Evolutionary conservation across 1,140 invertebrate species (phyloP).

Genomic region (Alviniconcha marisindica): DNA sequence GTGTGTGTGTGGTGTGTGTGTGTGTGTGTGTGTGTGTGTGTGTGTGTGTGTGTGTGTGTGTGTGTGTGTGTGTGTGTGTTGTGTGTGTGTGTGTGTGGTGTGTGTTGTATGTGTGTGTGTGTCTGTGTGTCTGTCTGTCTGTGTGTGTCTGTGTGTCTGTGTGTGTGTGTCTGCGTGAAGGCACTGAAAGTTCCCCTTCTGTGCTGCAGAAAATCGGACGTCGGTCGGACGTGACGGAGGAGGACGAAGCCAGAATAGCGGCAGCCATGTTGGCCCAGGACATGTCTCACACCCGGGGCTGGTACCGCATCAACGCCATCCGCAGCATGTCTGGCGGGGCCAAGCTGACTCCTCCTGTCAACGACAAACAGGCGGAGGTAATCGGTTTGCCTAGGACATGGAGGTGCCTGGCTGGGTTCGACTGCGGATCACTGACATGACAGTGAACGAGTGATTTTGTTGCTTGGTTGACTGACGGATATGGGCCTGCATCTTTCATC

Average conservation of each 20-base stretch:
- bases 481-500: too few species aligned
- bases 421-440: too few species aligned
- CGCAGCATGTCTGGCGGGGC: slow-evolving; percentile 79
- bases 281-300: slow-evolving; percentile 78
- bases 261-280: slow-evolving; percentile 79
- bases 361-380: slow-evolving; percentile 61
- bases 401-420: too few species aligned
- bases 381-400: not conserved
- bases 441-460: too few species aligned
- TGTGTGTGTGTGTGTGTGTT: too few species aligned
- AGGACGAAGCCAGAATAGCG: slow-evolving; percentile 80
- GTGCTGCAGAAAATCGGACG: slow-evolving; percentile 77
- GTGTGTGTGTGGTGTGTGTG: too few species aligned
- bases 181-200: not conserved
- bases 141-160: slow-evolving; percentile 1
- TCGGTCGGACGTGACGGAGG: slow-evolving; percentile 79
- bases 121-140: not conserved
- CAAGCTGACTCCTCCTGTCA: slow-evolving; percentile 62
- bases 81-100: too few species aligned
- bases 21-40: not conserved
- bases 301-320: slow-evolving; percentile 82
- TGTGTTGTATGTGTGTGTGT: not conserved
- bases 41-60: not conserved
- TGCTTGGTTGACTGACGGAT: too few species aligned
- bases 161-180: not conserved